phyloP scores from a whole-genome alignment of 2,888 invertebrate genomes.

The Malthinus flaveolus region DNA sequence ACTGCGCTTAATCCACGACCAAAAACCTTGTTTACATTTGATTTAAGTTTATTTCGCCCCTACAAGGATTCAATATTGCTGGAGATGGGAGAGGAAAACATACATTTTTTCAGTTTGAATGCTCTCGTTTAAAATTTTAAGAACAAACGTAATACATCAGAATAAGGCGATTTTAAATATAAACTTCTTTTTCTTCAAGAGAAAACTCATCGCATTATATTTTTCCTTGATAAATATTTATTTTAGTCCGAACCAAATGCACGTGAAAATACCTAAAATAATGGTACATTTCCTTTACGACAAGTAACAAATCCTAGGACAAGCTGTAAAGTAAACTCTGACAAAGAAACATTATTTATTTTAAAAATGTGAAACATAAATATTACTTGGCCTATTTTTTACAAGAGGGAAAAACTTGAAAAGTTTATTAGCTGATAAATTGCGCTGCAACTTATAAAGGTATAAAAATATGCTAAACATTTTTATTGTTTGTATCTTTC shows the following conservation, averaged over 20 bases:
- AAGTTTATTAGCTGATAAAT: slow-evolving; percentile 28
- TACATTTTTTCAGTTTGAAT: no score
- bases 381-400: slow-evolving; percentile 26
- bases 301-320: slow-evolving; percentile 47
- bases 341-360: slow-evolving; percentile 39
- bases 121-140: no score
- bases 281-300: slow-evolving; percentile 45
- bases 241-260: neutral
- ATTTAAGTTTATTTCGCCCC: no score
- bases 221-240: neutral
- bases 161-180: no score
- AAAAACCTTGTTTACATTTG: no score
- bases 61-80: no score
- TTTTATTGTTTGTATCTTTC: slow-evolving; percentile 12
- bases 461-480: slow-evolving; percentile 13
- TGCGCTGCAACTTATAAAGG: slow-evolving; percentile 9
- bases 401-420: slow-evolving; percentile 13
- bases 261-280: slow-evolving; percentile 29
- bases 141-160: no score
- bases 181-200: no score
- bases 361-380: slow-evolving; percentile 26
- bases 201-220: neutral
- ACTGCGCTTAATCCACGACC: no score
- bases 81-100: no score
- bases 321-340: slow-evolving; percentile 45